Conservation (phyloP, 64 coral and sea anemone species). For the Hydrozoanthus tunicans region DNA sequence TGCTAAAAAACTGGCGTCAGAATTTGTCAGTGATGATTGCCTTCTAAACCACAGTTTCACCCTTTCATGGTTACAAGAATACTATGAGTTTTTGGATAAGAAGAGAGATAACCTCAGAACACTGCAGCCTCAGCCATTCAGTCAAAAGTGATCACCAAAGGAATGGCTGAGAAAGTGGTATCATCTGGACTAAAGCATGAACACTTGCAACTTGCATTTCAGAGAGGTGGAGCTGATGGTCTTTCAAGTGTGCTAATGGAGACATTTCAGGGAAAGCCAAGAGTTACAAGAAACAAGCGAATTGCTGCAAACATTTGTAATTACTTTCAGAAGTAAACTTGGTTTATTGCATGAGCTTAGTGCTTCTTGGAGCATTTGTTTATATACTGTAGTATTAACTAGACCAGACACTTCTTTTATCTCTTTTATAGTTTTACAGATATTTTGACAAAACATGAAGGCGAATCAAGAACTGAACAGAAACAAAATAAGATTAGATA, state of each 20-base stretch:
- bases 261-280: conserved; percentile 29
- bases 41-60: conserved; percentile 59
- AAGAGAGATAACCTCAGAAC: conserved; percentile 20
- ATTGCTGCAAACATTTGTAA: neutral
- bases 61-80: conserved; percentile 32
- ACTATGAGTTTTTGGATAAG: neutral
- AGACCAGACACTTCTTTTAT: neutral
- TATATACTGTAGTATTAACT: neutral
- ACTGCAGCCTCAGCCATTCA: conserved; percentile 2
- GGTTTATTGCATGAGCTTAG: neutral
- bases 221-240: conserved; percentile 26
- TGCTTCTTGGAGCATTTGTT: neutral
- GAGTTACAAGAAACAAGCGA: conserved; percentile 18
- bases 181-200: conserved; percentile 24
- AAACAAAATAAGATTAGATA: no score
- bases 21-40: conserved; percentile 12
- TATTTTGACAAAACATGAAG: neutral
- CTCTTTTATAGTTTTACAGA: neutral
- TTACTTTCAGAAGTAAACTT: conserved; percentile 6
- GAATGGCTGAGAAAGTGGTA: conserved; percentile 61
- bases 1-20: conserved; percentile 29
- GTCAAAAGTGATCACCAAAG: conserved; percentile 14
- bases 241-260: conserved; percentile 30
- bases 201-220: conserved; percentile 37
- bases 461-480: no score